Conservation (phyloP, 2,888 invertebrate genomes). For the Melanophora roralis region DNA sequence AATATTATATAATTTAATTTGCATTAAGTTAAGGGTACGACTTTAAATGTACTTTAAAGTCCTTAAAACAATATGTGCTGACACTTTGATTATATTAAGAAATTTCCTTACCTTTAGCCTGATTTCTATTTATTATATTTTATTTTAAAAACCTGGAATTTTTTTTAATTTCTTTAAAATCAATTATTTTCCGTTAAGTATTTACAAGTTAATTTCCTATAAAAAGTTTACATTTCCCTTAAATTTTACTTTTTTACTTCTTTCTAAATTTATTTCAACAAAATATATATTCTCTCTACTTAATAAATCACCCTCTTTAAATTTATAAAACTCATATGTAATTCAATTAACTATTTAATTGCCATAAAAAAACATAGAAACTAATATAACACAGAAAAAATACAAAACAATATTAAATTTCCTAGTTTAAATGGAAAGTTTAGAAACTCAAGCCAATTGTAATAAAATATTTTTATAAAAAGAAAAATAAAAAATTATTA, state of each 20-base stretch:
- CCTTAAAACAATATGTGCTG: no score
- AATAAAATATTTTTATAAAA: constrained; percentile 18
- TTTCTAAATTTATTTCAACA: not conserved
- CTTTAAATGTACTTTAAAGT: no score
- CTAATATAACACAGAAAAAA: not conserved
- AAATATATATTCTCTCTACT: not conserved
- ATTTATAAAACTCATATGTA: not conserved
- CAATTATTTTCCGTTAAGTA: no score
- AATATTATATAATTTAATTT: no score
- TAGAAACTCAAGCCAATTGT: constrained; percentile 43
- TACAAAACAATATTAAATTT: constrained; percentile 30
- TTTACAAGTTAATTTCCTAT: no score
- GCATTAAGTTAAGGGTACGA: no score
- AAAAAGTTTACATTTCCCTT: constrained; percentile 11
- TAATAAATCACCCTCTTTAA: not conserved
- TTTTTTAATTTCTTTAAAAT: no score
- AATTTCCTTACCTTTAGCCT: no score
- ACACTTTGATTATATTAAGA: no score
- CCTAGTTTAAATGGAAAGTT: constrained; percentile 57
- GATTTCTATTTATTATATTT: no score
- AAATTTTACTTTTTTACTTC: not conserved
- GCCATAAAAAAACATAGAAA: constrained; percentile 8
- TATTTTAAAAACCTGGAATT: no score
- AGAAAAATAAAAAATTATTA: constrained; percentile 29
- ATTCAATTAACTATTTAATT: constrained; percentile 41